Percentiles rank a stretch among this genome's conserved stretches.
phyloP scores from a whole-genome alignment of 2,888 invertebrate genomes.

The Proisotoma minuta region DNA sequence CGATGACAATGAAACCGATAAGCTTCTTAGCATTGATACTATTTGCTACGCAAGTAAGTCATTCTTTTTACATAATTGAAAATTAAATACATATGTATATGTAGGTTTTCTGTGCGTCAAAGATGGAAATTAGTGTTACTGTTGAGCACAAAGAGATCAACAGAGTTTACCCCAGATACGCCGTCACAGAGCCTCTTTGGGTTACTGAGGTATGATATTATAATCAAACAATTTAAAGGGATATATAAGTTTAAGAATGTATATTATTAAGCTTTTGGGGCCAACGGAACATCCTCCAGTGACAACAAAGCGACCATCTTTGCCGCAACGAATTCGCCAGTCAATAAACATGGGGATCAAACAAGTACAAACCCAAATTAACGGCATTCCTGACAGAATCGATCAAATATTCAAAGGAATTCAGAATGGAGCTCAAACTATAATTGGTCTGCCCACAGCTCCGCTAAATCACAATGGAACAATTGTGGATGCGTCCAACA shows the following conservation, averaged over 20 bases:
- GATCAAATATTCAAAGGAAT: constrained; percentile 25
- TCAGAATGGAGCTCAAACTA: constrained; percentile 19
- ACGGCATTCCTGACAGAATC: constrained; percentile 16
- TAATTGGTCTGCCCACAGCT: constrained; percentile 10
- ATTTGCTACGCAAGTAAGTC: not conserved
- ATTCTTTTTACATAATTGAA: not conserved
- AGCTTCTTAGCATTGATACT: too few relatives aligned
- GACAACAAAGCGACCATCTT: constrained; percentile 17
- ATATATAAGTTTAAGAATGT: not conserved
- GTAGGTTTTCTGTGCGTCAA: not conserved
- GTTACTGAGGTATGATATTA: not conserved
- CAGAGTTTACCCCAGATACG: not conserved
- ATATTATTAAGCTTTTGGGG: constrained; percentile 7
- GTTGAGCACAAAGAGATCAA: not conserved
- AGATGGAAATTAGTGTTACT: not conserved
- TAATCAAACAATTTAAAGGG: not conserved
- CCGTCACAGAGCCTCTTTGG: constrained; percentile 6
- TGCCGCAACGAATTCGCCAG: constrained; percentile 26
- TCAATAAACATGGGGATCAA: constrained; percentile 13
- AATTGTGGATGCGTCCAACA: not conserved
- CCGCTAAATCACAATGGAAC: not conserved
- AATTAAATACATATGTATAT: not conserved
- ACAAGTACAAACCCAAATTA: constrained; percentile 17
- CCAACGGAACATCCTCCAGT: not conserved
- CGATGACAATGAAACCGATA: too few relatives aligned